Evolutionary conservation across 2,888 invertebrate species (phyloP).

Genomic region (Drosophila neotestacea): DNA sequence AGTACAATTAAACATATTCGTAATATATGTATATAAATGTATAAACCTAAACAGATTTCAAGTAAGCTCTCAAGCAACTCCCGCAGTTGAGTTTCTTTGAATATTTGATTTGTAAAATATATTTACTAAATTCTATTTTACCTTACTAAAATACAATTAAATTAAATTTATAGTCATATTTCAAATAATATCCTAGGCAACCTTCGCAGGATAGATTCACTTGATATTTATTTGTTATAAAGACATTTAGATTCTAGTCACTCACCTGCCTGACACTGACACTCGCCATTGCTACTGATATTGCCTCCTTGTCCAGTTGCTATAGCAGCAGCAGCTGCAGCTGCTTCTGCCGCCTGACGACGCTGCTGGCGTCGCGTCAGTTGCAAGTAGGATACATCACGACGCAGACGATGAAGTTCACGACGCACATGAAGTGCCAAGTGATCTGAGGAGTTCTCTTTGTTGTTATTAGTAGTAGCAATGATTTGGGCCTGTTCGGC

Average conservation of each 20-base stretch:
- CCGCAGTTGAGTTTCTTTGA: not conserved
- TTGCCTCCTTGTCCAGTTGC: slow-evolving; percentile 82
- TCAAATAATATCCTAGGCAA: not conserved
- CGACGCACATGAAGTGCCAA: slow-evolving; percentile 82
- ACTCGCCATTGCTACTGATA: slow-evolving; percentile 85
- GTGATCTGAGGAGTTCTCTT: slow-evolving; percentile 47
- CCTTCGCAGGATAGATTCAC: not conserved
- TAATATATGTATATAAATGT: no score
- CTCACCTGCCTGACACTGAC: slow-evolving; percentile 91
- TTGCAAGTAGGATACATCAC: slow-evolving; percentile 85
- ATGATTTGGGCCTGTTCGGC: slow-evolving; percentile 65
- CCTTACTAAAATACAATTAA: no score
- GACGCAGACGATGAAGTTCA: slow-evolving; percentile 84
- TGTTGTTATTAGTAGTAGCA: slow-evolving; percentile 44
- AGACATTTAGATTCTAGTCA: slow-evolving; percentile 18
- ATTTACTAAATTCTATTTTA: not conserved
- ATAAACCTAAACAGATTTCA: no score
- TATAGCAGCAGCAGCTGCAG: slow-evolving; percentile 63
- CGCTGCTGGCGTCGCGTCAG: slow-evolving; percentile 84
- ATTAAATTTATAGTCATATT: not conserved
- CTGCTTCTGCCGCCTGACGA: slow-evolving; percentile 79
- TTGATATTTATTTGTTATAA: not conserved
- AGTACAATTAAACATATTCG: not conserved
- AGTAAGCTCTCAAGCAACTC: not conserved
- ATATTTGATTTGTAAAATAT: not conserved